A percentile compares a stretch with the other conserved stretches of the same genome.
Evolutionary conservation across 2,797 vertebrate genomes (phyloP).

Genomic region (Halcyon badia): DNA sequence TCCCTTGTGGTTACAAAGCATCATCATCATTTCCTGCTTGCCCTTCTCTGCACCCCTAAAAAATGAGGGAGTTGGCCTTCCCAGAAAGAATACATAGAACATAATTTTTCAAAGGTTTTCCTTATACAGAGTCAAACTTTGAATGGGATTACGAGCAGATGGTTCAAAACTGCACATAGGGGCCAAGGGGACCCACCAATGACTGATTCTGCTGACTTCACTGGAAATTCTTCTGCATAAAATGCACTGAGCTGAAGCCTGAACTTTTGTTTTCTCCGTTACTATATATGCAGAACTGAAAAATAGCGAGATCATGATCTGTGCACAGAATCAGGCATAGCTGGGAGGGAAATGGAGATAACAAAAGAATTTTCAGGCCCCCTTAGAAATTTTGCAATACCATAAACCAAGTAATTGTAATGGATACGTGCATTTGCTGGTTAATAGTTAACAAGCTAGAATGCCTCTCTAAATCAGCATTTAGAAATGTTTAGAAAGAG

Average conservation of each 20-base stretch:
- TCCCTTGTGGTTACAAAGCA: neutral
- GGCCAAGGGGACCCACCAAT: neutral
- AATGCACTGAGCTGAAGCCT: neutral
- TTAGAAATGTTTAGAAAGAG: constrained; percentile 53
- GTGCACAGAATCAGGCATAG: constrained; percentile 19
- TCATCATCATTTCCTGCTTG: neutral
- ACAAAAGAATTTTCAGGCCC: constrained; percentile 51
- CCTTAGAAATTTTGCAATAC: constrained; percentile 56
- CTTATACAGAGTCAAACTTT: neutral
- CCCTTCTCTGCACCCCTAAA: neutral
- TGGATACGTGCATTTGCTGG: constrained; percentile 73
- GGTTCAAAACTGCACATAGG: neutral
- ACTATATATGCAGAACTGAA: neutral
- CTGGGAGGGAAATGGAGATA: constrained; percentile 55
- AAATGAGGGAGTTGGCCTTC: neutral
- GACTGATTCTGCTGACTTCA: neutral
- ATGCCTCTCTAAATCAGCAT: constrained; percentile 63
- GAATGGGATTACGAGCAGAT: neutral
- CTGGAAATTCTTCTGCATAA: neutral
- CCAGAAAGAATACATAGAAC: neutral
- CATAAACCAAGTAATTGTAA: constrained; percentile 60
- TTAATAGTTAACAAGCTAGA: constrained; percentile 78
- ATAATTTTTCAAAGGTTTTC: neutral
- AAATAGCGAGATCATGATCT: constrained; percentile 3
- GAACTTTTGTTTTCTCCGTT: neutral